Evolutionary conservation across 2,797 vertebrate species (phyloP).

Genomic region (Paguma larvata): DNA sequence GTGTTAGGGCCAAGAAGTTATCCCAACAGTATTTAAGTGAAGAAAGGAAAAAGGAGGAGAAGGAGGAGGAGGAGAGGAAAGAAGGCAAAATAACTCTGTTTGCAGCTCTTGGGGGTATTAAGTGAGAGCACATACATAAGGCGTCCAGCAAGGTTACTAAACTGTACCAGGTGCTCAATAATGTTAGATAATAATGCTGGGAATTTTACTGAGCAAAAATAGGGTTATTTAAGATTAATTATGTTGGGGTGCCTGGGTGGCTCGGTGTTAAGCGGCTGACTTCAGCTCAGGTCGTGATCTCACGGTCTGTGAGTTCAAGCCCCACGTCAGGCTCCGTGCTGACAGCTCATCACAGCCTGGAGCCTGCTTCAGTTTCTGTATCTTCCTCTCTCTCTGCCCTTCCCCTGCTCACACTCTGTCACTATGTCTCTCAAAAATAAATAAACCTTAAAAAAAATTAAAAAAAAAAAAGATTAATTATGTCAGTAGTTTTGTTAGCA

Average conservation of each 20-base stretch:
- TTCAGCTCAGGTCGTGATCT: too few species aligned
- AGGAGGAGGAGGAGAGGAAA: not conserved
- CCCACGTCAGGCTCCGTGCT: too few species aligned
- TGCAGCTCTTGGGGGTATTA: not conserved
- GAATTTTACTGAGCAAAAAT: not conserved
- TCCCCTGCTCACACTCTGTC: too few species aligned
- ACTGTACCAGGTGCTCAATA: not conserved
- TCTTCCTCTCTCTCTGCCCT: too few species aligned
- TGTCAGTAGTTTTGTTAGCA: slow-evolving; percentile 25
- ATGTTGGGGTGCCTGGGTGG: not conserved
- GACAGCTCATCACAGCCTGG: too few species aligned
- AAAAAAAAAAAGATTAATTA: not conserved
- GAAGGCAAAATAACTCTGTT: not conserved
- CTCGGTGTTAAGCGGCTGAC: too few species aligned
- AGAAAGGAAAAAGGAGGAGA: not conserved
- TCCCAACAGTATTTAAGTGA: not conserved
- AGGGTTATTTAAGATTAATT: not conserved
- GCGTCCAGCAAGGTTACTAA: slow-evolving; percentile 2
- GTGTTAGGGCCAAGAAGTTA: not conserved
- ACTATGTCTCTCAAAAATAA: too few species aligned
- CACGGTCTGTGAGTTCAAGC: too few species aligned
- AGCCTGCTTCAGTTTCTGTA: too few species aligned
- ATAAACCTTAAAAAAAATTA: too few species aligned
- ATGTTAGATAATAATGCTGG: not conserved
- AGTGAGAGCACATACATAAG: not conserved